Evolutionary conservation across 2,888 invertebrate genomes (phyloP), one percentile per base, ranked within the genome.

Genomic region (Lycaena phlaeas): DNA sequence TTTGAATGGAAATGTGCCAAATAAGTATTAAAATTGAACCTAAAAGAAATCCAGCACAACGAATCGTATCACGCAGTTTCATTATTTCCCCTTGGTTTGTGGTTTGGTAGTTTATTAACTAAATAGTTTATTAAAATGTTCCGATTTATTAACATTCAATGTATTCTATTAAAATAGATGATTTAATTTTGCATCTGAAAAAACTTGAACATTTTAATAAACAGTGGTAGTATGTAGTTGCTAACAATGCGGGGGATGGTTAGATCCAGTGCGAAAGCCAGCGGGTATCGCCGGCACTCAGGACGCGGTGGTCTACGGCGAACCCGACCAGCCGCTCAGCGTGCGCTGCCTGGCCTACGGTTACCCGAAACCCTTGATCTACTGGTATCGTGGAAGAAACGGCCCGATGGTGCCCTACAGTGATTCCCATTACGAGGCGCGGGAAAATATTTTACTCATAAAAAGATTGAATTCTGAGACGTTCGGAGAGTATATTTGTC

Each of bases 401-500:
- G 88, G 90, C 14, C 82, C 86, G 31, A 89, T 93, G 87, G 86
- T 96, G 45, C 94, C 95, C 0, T 78, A 90, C 51, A 87, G 87
- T 52, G 89, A 89, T 46, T 78, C 86, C 10, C 76, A 87, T 39
- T 93, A 89, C 65, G 92, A 94, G 63, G 91, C 92, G 48, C 86
- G 89, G 45, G 94, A 92, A 56, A 90, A 89, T 68, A 89, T 92
- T 1, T 84, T 97, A 31, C 85, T 89, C 44, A 93, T 97, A 58
- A 85, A 89, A 39, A 79, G 88, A 1, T 89, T 96, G 9, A 86
- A 88, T 25, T 58, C 91, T 12, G 87, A 89, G 4, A 92, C 92
- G 57, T 86, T 95, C 39, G 97, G 96, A 3, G 87, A 90, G 37
- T 97, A 97, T 76, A 92, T 91, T 4, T 97, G 97, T 63, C 92